Conservation (phyloP, 2,888 invertebrate genomes). For the Nudaria mundana region DNA sequence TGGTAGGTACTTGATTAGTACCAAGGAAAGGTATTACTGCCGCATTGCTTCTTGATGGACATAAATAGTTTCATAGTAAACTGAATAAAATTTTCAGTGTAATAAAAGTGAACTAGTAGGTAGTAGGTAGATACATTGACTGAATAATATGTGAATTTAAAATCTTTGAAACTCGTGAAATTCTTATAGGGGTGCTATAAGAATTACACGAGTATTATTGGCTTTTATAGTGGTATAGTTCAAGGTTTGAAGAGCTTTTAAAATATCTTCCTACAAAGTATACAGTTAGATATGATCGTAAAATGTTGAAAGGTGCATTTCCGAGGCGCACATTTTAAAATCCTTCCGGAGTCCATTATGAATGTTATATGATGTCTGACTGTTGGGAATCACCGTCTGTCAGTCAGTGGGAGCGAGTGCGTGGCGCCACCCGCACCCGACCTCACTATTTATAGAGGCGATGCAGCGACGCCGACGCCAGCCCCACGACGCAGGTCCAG, state of each 20-base stretch:
- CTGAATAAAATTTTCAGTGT: background rate
- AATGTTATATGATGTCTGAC: conserved; percentile 45
- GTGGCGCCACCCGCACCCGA: conserved; percentile 15
- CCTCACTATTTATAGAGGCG: conserved; percentile 20
- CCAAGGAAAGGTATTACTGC: conserved; percentile 11
- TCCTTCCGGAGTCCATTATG: conserved; percentile 49
- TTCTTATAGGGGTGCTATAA: too few relatives aligned
- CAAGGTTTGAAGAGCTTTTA: background rate
- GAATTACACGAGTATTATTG: too few relatives aligned
- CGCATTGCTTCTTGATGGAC: background rate
- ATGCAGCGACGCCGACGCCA: too few relatives aligned
- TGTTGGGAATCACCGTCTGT: conserved; percentile 35
- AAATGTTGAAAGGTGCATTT: conserved; percentile 37
- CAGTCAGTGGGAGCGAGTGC: conserved; percentile 23
- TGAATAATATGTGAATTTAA: too few relatives aligned
- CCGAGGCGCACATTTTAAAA: conserved; percentile 42
- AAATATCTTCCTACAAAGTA: conserved; percentile 3
- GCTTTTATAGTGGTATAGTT: too few relatives aligned
- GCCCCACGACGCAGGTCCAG: conserved; percentile 15
- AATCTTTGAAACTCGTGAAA: too few relatives aligned
- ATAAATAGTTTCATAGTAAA: background rate
- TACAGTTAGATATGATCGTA: conserved; percentile 17
- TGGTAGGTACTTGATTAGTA: conserved; percentile 17
- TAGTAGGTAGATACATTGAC: too few relatives aligned
- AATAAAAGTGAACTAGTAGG: background rate